phyloP scores from a whole-genome alignment of 2,113 vertebrate species.

The Aegotheles bennettii region DNA sequence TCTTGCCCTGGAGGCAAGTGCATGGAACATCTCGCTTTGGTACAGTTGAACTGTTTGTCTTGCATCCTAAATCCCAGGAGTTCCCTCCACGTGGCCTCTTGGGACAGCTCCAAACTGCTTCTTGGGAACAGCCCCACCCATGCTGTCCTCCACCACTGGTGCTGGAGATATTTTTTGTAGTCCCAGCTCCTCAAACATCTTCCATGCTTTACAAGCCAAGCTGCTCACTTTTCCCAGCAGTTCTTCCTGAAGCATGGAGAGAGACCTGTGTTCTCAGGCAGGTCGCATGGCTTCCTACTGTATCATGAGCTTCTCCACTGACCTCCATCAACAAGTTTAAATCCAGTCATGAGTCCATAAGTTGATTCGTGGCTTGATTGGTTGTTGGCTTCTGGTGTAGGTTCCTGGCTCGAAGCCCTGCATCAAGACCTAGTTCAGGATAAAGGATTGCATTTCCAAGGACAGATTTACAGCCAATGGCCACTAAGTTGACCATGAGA shows the following conservation, averaged over 20 bases:
- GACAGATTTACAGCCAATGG: background rate
- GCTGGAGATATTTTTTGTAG: background rate
- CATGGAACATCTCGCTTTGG: background rate
- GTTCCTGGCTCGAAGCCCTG: accelerated
- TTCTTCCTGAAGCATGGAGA: background rate
- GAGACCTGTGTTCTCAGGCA: background rate
- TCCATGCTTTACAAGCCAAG: background rate
- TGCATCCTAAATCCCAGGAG: background rate
- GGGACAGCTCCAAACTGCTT: background rate
- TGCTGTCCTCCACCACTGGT: accelerated
- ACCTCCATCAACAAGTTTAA: background rate
- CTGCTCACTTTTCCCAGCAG: background rate
- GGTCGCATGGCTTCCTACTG: accelerated
- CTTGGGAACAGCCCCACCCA: background rate
- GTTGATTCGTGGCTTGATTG: background rate
- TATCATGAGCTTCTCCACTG: accelerated
- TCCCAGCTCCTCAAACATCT: accelerated
- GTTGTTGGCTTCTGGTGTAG: background rate
- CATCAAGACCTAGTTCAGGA: background rate
- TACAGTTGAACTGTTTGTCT: background rate
- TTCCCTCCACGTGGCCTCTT: background rate
- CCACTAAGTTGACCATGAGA: background rate
- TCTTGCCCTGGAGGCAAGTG: background rate
- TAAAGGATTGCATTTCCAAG: background rate
- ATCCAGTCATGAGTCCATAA: accelerated